A percentile compares a stretch with the other conserved stretches of the same genome.
phyloP scores from a whole-genome alignment of 2,888 invertebrate species.

The Athalia circularis region DNA sequence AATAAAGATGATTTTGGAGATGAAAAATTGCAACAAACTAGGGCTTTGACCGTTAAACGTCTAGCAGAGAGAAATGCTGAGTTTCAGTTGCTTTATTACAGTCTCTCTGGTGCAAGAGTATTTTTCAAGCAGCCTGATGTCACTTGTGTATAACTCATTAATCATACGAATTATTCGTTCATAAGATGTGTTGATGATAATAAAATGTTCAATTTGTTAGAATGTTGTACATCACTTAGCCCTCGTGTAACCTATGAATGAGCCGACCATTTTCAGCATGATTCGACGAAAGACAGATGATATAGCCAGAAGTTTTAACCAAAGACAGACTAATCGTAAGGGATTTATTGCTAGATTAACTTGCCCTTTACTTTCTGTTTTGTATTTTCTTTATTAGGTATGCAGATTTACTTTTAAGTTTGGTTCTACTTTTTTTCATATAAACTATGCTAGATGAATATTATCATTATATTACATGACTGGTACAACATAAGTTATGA shows the following conservation, averaged over 20 bases:
- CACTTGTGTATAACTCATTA: conserved; percentile 37
- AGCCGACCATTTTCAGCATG: not conserved
- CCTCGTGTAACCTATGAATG: not conserved
- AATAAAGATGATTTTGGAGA: conserved; percentile 79
- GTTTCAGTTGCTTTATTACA: conserved; percentile 92
- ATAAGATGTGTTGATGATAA: not conserved
- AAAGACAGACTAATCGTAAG: no score
- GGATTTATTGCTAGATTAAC: not conserved
- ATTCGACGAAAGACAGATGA: not conserved
- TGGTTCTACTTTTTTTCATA: conserved; percentile 54
- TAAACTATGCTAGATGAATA: conserved; percentile 58
- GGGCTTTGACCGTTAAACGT: conserved; percentile 91
- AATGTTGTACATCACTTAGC: not conserved
- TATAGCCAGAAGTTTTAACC: no score
- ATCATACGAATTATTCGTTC: not conserved
- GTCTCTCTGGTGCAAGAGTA: conserved; percentile 94
- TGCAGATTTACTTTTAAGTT: conserved; percentile 45
- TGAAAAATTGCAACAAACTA: conserved; percentile 93
- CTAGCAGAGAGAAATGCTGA: conserved; percentile 79
- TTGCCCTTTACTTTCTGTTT: not conserved
- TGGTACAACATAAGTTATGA: conserved; percentile 53
- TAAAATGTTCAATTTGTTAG: conserved; percentile 11
- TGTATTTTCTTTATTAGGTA: conserved; percentile 33
- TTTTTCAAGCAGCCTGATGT: conserved; percentile 85
- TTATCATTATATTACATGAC: conserved; percentile 50